phyloP scores from a whole-genome alignment of 2,888 invertebrate genomes.

The Neria commutata region DNA sequence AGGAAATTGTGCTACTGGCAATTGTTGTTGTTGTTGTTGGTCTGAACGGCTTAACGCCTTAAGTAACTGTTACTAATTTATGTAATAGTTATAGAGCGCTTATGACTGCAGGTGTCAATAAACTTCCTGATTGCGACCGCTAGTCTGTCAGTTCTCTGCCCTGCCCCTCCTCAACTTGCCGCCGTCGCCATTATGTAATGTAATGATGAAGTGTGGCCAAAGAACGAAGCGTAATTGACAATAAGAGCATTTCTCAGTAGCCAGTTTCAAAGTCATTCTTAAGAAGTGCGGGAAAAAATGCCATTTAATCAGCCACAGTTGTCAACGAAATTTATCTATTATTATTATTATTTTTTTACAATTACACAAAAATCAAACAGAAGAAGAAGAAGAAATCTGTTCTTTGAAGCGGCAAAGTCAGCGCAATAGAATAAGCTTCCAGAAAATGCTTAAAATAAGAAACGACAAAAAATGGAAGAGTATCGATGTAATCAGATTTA shows the following conservation, averaged over 20 bases:
- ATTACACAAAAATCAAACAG: constrained; percentile 26
- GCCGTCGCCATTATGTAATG: constrained; percentile 40
- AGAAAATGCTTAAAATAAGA: constrained; percentile 31
- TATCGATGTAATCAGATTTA: constrained; percentile 51
- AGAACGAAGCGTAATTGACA: constrained; percentile 48
- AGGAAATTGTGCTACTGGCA: no score
- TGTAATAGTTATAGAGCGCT: not conserved
- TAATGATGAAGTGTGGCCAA: constrained; percentile 30
- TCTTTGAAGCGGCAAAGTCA: constrained; percentile 12
- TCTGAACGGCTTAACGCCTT: no score
- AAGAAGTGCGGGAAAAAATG: constrained; percentile 8
- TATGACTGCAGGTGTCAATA: constrained; percentile 41
- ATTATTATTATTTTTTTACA: constrained; percentile 26
- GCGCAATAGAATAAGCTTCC: constrained; percentile 14
- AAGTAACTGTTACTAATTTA: not conserved
- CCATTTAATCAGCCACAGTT: constrained; percentile 25
- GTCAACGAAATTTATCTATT: constrained; percentile 34
- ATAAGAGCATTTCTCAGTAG: constrained; percentile 47
- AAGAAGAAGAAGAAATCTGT: constrained; percentile 11
- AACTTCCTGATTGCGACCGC: constrained; percentile 46
- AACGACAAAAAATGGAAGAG: constrained; percentile 17
- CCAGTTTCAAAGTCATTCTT: constrained; percentile 39
- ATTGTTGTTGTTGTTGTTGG: no score
- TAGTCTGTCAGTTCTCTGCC: not conserved
- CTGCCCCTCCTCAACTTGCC: not conserved